Percentiles rank a stretch among this genome's conserved stretches.
phyloP scores from a whole-genome alignment of 2,888 invertebrate species.

The Sphaerophoria taeniata region DNA sequence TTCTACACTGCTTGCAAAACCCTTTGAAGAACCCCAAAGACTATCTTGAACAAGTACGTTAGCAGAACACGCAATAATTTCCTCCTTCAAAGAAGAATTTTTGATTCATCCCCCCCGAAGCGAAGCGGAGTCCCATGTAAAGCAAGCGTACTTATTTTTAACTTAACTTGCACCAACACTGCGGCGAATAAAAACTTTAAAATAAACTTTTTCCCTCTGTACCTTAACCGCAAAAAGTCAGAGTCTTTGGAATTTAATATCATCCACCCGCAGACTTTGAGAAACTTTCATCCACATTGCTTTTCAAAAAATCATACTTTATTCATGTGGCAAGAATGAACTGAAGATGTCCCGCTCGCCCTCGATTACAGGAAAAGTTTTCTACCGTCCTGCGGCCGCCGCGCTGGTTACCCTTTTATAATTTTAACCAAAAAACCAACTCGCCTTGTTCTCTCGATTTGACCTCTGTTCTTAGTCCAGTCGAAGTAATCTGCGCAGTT shows the following conservation, averaged over 20 bases:
- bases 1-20: neutral
- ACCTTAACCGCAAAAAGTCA: conserved; percentile 31
- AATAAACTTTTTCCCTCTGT: conserved; percentile 48
- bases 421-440: conserved; percentile 65
- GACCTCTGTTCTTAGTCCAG: conserved; percentile 24
- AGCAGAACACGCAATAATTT: conserved; percentile 38
- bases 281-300: conserved; percentile 54
- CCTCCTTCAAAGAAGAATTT: conserved; percentile 58
- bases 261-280: conserved; percentile 38
- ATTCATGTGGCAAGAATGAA: conserved; percentile 56
- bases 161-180: conserved; percentile 54
- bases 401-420: conserved; percentile 68
- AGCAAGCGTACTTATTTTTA: neutral
- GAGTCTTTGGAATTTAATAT: conserved; percentile 67
- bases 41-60: conserved; percentile 39
- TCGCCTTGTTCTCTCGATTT: neutral
- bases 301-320: conserved; percentile 66
- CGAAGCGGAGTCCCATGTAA: neutral
- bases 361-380: conserved; percentile 70
- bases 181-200: conserved; percentile 59
- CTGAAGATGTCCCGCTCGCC: conserved; percentile 17
- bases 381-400: conserved; percentile 62
- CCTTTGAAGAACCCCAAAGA: neutral
- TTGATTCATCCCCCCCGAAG: conserved; percentile 38
- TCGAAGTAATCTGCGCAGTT: conserved; percentile 48